Evolutionary conservation across 2,797 vertebrate genomes (phyloP), one percentile per base, ranked within the genome.

Genomic region (Crenichthys baileyi): DNA sequence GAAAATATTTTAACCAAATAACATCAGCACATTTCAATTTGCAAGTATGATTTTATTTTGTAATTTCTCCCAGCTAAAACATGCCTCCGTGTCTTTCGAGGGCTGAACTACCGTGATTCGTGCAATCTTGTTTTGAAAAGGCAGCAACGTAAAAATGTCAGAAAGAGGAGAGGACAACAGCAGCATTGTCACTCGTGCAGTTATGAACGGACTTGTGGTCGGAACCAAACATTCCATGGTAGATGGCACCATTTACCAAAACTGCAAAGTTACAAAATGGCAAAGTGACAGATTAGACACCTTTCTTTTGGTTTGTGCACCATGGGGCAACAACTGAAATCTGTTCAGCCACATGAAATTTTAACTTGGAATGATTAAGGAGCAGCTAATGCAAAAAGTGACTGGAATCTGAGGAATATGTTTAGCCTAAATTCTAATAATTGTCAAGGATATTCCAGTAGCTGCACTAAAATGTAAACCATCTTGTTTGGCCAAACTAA

Each of bases 201-300:
- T 41, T 24, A 67, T 67, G 31, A 67, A 24, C 11, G 12, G 61
- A 65, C 31, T 65, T 11, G 31, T 22, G 63, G 63, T 41, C 36
- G 36, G 63, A 67, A 67, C 36, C 4, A 67, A 67, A 41, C 26
- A 36, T 67, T 67, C 63, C 36, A 11, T 12, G 63, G 61, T 2
- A 67, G 36, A 67, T 67, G 36, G 63, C 63, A 67, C 36, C 20
- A 12, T 41, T 67, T 67, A 67, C 63, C 36, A 67, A 41, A 67
- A 67, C 63, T 67, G 36, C 63, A 22, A 41, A 41, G 63, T 67
- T 67, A 41, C 36, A 67, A 41, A 41, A 67, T 24, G 36, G 36
- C 4, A 67, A 67, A 67, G 36, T 41, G 36, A 11, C 36, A 31
- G 41, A 67, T 41, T 67, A 20, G 24, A 67, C 46, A 5, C 5